These are phyloP conservation scores for Caenorhabditis macrosperma DNA, from an alignment of 2,888 invertebrate genomes.

Conservation along the genomic window DNA sequence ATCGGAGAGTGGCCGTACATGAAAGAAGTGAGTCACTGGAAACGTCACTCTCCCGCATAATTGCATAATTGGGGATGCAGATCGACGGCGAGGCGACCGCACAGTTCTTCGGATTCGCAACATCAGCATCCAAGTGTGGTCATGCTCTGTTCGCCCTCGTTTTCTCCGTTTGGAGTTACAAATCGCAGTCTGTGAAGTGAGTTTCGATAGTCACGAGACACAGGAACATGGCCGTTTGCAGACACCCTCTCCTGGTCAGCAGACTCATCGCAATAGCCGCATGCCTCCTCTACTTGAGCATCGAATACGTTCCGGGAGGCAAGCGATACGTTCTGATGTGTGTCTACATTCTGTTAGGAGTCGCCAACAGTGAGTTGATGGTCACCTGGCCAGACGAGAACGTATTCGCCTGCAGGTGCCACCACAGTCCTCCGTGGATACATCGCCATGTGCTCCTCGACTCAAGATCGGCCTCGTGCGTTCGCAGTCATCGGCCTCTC, in stretches of 20 bases:
- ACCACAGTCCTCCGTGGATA: conserved; percentile 49
- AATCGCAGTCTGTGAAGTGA: conserved; percentile 63
- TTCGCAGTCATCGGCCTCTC: conserved; percentile 52
- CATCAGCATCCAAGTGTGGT: conserved; percentile 64
- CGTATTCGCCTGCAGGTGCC: conserved; percentile 20
- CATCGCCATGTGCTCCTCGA: conserved; percentile 47
- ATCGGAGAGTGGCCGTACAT: conserved; percentile 70
- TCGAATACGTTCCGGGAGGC: conserved; percentile 36
- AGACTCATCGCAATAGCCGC: conserved; percentile 44
- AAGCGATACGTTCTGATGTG: conserved; percentile 42
- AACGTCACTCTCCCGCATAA: background rate
- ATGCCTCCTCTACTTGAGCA: conserved; percentile 32
- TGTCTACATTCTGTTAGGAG: conserved; percentile 32
- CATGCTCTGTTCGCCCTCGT: conserved; percentile 68
- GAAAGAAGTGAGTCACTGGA: conserved; percentile 53
- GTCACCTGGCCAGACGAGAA: background rate
- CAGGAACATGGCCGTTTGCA: too few relatives aligned
- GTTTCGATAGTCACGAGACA: background rate
- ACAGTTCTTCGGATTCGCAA: conserved; percentile 67
- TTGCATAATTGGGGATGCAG: conserved; percentile 38
- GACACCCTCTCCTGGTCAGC: conserved; percentile 46
- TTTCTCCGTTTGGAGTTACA: conserved; percentile 68
- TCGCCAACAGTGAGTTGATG: conserved; percentile 37
- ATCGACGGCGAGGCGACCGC: conserved; percentile 65
- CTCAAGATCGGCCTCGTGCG: conserved; percentile 45